phyloP scores from a whole-genome alignment of 2,888 invertebrate genomes.

The Morpho achilles region DNA sequence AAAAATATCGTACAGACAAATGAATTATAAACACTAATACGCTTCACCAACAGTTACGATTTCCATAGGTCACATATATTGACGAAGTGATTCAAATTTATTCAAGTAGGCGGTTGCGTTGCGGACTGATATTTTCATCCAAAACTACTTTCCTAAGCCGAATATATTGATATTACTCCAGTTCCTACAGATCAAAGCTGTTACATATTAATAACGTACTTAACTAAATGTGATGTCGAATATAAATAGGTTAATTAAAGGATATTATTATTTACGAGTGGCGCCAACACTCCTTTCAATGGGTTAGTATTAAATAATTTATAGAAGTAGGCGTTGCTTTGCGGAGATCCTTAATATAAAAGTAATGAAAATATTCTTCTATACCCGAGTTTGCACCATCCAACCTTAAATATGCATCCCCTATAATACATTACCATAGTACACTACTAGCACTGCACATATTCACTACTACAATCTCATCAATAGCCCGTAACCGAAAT shows the following conservation, averaged over 20 bases:
- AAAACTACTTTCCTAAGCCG: neutral
- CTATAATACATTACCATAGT: too few species aligned
- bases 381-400: too few species aligned
- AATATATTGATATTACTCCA: neutral
- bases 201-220: slow-evolving; percentile 13
- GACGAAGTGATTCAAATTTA: neutral
- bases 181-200: slow-evolving; percentile 2
- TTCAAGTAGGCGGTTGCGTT: neutral
- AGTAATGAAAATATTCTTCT: too few species aligned
- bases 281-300: neutral
- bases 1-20: too few species aligned
- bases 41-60: too few species aligned
- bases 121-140: neutral
- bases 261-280: neutral
- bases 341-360: too few species aligned
- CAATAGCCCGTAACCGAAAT: too few species aligned
- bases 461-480: too few species aligned
- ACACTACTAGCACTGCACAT: too few species aligned
- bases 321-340: neutral
- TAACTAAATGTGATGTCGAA: slow-evolving; percentile 6
- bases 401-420: too few species aligned
- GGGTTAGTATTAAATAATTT: neutral
- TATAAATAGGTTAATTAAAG: slow-evolving; percentile 6
- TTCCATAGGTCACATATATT: too few species aligned
- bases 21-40: too few species aligned